Evolutionary conservation across 2,888 invertebrate genomes (phyloP).

Genomic region (Dexiosoma caninum): DNA sequence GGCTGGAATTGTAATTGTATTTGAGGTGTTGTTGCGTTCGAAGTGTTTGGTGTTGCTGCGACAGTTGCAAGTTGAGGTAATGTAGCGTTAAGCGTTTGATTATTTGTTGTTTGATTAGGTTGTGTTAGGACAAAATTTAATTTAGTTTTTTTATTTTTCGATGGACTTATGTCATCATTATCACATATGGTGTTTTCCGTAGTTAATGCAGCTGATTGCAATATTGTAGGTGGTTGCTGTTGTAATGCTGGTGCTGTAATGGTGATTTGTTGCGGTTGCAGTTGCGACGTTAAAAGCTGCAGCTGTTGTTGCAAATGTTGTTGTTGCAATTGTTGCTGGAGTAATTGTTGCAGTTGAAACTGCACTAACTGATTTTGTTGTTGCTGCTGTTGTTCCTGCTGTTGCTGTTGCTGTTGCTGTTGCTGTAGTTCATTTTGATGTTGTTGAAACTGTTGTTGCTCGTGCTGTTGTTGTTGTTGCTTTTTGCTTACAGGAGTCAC

Average conservation of each 20-base stretch:
- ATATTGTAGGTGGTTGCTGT: conserved; percentile 49
- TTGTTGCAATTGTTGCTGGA: conserved; percentile 70
- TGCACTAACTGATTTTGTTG: conserved; percentile 51
- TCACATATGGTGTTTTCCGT: conserved; percentile 65
- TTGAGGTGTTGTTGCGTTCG: conserved; percentile 64
- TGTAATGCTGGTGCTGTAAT: conserved; percentile 57
- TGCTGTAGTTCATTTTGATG: conserved; percentile 58
- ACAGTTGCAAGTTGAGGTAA: conserved; percentile 62
- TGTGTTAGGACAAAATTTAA: conserved; percentile 76
- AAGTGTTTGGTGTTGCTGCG: background rate
- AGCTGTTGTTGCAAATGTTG: conserved; percentile 68
- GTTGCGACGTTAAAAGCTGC: conserved; percentile 67
- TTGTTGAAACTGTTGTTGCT: conserved; percentile 55
- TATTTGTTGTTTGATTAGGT: conserved; percentile 64
- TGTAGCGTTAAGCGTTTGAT: conserved; percentile 64
- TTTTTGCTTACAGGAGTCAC: conserved; percentile 72
- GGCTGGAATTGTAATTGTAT: conserved; percentile 65
- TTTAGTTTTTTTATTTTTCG: conserved; percentile 75
- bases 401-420: conserved; percentile 63
- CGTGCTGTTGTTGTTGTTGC: conserved; percentile 46
- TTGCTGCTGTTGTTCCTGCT: conserved; percentile 60
- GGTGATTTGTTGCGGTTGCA: conserved; percentile 65
- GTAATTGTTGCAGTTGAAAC: conserved; percentile 63
- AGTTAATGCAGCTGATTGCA: conserved; percentile 62
- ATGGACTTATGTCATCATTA: conserved; percentile 63